phyloP scores from a whole-genome alignment of 2,113 vertebrate genomes.

The Aplodontia rufa region DNA sequence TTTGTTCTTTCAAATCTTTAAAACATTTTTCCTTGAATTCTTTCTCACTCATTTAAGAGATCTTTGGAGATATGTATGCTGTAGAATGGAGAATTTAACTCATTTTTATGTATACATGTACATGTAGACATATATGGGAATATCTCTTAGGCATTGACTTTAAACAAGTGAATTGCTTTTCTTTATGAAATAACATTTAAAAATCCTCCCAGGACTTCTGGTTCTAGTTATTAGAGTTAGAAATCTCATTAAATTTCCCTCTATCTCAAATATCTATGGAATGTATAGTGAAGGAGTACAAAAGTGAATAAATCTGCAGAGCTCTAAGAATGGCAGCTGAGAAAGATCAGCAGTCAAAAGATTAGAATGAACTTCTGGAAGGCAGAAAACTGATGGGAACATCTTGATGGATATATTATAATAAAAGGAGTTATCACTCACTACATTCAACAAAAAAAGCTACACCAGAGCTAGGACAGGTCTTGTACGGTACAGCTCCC shows the following conservation, averaged over 20 bases:
- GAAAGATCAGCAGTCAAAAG: constrained; percentile 44
- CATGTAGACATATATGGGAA: background rate
- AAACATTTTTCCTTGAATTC: background rate
- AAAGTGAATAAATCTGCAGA: constrained; percentile 25
- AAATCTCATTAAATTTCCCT: constrained; percentile 55
- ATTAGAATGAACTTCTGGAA: constrained; percentile 48
- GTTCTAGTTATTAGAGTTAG: constrained; percentile 27
- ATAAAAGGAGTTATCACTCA: background rate
- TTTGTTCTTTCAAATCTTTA: background rate
- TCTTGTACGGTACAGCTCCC: background rate
- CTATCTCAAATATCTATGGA: constrained; percentile 12
- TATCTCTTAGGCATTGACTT: constrained; percentile 14
- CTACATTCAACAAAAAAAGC: background rate
- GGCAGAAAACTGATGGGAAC: constrained; percentile 24
- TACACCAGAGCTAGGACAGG: background rate
- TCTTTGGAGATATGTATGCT: background rate
- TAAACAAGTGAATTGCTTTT: constrained; percentile 7
- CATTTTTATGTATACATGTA: background rate
- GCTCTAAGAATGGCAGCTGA: constrained; percentile 25
- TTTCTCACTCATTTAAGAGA: background rate
- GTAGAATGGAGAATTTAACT: background rate
- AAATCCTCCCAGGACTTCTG: constrained; percentile 14
- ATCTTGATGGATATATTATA: constrained; percentile 21
- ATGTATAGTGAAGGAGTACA: constrained; percentile 26
- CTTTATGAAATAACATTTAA: constrained; percentile 41